Evolutionary conservation across 2,797 vertebrate species (phyloP).

Genomic region (Cercopithecus petaurista): DNA sequence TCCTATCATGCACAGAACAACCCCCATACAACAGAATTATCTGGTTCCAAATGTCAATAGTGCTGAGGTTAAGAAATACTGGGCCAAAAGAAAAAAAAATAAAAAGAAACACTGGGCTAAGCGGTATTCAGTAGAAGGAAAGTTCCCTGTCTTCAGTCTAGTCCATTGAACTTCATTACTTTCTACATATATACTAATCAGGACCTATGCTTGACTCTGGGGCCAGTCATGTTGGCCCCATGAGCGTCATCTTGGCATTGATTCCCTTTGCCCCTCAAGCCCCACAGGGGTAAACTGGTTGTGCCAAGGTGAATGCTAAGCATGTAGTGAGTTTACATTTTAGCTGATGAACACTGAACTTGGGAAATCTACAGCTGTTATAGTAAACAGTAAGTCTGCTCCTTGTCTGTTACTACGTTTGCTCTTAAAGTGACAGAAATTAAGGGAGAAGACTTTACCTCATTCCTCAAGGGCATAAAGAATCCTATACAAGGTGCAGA

Average conservation of each 20-base stretch:
- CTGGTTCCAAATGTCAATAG: neutral
- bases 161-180: neutral
- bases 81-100: too few species aligned
- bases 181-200: neutral
- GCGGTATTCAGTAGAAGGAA: neutral
- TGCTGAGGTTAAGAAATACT: neutral
- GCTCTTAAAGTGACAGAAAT: neutral
- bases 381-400: neutral
- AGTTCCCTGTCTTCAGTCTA: neutral
- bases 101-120: neutral
- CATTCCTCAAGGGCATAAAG: neutral
- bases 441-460: neutral
- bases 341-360: neutral
- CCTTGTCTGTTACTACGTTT: neutral
- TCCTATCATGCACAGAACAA: neutral
- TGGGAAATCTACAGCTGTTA: neutral
- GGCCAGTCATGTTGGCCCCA: neutral
- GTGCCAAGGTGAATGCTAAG: neutral
- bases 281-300: neutral
- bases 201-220: neutral
- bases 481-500: neutral
- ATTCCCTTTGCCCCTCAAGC: too few species aligned
- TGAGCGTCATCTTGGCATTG: too few species aligned
- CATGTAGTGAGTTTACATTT: neutral
- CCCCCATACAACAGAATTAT: neutral